Conservation (phyloP, 92 coral and sea anemone species). For the Phenganax subtilis region DNA sequence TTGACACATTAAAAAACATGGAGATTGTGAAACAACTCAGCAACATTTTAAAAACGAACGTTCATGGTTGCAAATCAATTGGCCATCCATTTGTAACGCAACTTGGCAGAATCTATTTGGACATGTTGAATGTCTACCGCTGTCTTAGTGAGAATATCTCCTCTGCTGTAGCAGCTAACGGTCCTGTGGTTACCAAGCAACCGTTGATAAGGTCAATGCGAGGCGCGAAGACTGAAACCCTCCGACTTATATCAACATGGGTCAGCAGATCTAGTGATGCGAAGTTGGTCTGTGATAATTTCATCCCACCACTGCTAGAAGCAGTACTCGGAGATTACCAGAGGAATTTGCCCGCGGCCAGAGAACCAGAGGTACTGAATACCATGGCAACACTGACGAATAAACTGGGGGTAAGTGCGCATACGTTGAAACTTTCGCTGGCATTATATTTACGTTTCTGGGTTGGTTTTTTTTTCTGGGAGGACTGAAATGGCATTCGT, state of each 20-base stretch:
- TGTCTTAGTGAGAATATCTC: slow-evolving; percentile 98
- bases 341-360: slow-evolving; percentile 84
- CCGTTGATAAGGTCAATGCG: slow-evolving; percentile 92
- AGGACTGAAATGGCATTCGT: not conserved
- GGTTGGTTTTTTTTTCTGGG: not conserved
- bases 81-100: slow-evolving; percentile 99
- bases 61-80: slow-evolving; percentile 92
- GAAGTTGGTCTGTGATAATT: slow-evolving; percentile 95
- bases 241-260: slow-evolving; percentile 91
- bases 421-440: too few species aligned
- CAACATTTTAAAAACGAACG: slow-evolving; percentile 93
- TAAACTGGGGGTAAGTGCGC: slow-evolving; percentile 79
- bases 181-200: slow-evolving; percentile 86
- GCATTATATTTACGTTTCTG: not conserved
- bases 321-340: slow-evolving; percentile 96
- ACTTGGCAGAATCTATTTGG: slow-evolving; percentile 93
- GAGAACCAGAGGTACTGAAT: slow-evolving; percentile 95
- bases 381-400: slow-evolving; percentile 98
- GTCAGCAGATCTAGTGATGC: slow-evolving; percentile 94
- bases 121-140: slow-evolving; percentile 96
- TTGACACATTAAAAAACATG: slow-evolving; percentile 82
- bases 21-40: slow-evolving; percentile 97
- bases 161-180: slow-evolving; percentile 81
- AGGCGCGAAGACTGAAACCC: slow-evolving; percentile 89
- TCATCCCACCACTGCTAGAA: slow-evolving; percentile 94